Evolutionary conservation across 2,888 invertebrate genomes (phyloP).

Genomic region (Rhodophaea formosa): DNA sequence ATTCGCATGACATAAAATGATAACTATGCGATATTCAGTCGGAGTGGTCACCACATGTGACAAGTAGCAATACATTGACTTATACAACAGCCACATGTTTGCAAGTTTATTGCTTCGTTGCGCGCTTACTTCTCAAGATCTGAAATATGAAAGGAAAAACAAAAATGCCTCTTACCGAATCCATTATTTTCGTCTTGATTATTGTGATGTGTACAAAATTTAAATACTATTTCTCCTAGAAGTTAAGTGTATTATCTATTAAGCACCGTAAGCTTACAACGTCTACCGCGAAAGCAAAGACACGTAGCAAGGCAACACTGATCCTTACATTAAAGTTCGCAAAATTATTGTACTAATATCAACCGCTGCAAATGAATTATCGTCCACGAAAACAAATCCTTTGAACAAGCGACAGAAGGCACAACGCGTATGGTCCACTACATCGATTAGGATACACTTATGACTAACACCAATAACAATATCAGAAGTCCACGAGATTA

Average conservation of each 20-base stretch:
- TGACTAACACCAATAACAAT: conserved; percentile 59
- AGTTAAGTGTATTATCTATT: conserved; percentile 42
- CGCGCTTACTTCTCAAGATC: conserved; percentile 32
- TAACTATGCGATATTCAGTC: conserved; percentile 39
- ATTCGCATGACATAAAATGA: conserved; percentile 26
- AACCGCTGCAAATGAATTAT: conserved; percentile 54
- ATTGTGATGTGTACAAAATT: conserved; percentile 29
- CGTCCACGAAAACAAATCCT: conserved; percentile 40
- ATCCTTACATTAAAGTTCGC: conserved; percentile 61
- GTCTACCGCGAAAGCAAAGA: conserved; percentile 77
- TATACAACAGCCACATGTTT: conserved; percentile 68
- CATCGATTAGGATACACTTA: conserved; percentile 60
- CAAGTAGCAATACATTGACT: conserved; percentile 54
- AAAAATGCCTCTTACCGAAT: conserved; percentile 47
- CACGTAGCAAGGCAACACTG: conserved; percentile 80
- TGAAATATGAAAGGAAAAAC: conserved; percentile 27
- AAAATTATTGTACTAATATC: conserved; percentile 60
- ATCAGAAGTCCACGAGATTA: conserved; percentile 51
- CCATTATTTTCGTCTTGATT: conserved; percentile 41
- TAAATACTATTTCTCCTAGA: conserved; percentile 34
- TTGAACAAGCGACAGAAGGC: conserved; percentile 65
- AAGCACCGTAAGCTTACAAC: conserved; percentile 74
- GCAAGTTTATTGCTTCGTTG: conserved; percentile 57
- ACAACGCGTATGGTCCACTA: conserved; percentile 76
- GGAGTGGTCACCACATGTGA: conserved; percentile 73